phyloP scores from a whole-genome alignment of 2,888 invertebrate species.

The Aromia moschata region DNA sequence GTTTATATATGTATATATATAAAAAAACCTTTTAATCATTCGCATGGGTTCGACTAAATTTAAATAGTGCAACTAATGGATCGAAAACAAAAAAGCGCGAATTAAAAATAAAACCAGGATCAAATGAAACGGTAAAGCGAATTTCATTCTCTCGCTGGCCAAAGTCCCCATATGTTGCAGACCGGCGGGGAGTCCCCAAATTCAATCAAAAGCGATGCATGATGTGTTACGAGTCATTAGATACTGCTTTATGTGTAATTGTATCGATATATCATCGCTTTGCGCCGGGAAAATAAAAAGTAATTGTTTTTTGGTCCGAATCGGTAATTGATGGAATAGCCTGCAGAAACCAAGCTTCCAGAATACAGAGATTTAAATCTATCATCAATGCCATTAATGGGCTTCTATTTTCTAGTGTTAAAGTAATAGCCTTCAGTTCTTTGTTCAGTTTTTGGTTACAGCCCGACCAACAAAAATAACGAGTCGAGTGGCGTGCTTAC shows the following conservation, averaged over 20 bases:
- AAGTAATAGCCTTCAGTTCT: too few relatives aligned
- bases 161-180: slow-evolving; percentile 33
- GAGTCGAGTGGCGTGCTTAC: too few relatives aligned
- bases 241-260: slow-evolving; percentile 56
- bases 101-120: slow-evolving; percentile 4
- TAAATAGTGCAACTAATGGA: too few relatives aligned
- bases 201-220: slow-evolving; percentile 51
- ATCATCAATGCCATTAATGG: too few relatives aligned
- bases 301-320: slow-evolving; percentile 40
- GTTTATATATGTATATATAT: too few relatives aligned
- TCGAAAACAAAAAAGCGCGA: too few relatives aligned
- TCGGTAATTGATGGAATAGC: slow-evolving; percentile 11
- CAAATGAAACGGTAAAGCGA: slow-evolving; percentile 8
- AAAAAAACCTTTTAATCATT: too few relatives aligned
- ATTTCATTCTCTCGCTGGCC: slow-evolving; percentile 9
- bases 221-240: slow-evolving; percentile 57
- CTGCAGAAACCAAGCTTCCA: not conserved
- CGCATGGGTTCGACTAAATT: too few relatives aligned
- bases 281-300: slow-evolving; percentile 45
- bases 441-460: too few relatives aligned
- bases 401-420: too few relatives aligned
- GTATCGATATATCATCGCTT: slow-evolving; percentile 53
- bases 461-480: too few relatives aligned
- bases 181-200: slow-evolving; percentile 32
- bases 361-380: too few relatives aligned